Evolutionary conservation across 1,140 invertebrate species (phyloP).

Genomic region (Leptinotarsa texana): DNA sequence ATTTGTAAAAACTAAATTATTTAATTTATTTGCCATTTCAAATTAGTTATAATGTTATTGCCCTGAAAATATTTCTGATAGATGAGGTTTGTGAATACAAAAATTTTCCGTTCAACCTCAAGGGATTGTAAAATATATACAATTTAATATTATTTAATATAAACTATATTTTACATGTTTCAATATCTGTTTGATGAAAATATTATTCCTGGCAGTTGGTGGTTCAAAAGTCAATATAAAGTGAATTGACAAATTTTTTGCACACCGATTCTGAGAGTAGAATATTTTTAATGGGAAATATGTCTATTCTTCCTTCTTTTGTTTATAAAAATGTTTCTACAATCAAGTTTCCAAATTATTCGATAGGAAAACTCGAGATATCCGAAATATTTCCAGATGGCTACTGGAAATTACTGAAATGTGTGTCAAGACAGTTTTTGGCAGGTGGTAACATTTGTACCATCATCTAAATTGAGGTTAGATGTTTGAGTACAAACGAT

Average conservation of each 20-base stretch:
- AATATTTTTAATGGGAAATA: no score
- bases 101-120: no score
- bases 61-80: conserved; percentile 1
- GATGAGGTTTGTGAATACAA: no score
- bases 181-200: no score
- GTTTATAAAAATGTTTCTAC: background rate
- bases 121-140: no score
- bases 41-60: background rate
- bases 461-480: background rate
- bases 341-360: background rate
- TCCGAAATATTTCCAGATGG: background rate
- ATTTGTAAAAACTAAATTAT: conserved; percentile 68
- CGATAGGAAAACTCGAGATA: background rate
- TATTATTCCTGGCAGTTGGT: no score
- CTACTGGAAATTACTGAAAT: background rate
- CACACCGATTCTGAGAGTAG: no score
- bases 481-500: background rate
- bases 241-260: no score
- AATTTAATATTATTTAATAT: no score
- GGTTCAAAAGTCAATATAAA: no score
- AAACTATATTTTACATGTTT: no score
- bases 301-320: no score
- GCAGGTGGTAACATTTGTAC: background rate
- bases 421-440: background rate
- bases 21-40: background rate